phyloP scores from a whole-genome alignment of 2,797 vertebrate genomes.

The Eupleurogrammus muticus region DNA sequence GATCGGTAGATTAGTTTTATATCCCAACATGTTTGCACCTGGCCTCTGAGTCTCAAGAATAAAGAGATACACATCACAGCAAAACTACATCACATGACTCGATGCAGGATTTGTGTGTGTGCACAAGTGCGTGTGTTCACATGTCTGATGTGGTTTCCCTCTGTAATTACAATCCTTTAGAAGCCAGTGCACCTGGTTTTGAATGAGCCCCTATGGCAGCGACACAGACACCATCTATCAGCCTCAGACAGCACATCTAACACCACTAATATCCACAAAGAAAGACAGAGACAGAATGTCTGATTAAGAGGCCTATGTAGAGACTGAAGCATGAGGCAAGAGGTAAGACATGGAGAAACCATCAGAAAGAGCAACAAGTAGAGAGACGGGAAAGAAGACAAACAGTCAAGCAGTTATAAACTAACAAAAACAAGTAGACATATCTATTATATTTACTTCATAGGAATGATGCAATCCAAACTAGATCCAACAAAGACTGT shows the following conservation, averaged over 20 bases:
- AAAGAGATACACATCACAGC: conserved; percentile 60
- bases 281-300: conserved; percentile 52
- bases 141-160: conserved; percentile 77
- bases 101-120: conserved; percentile 47
- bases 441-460: neutral
- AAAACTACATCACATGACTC: conserved; percentile 57
- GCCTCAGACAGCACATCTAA: conserved; percentile 70
- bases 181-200: conserved; percentile 78
- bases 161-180: conserved; percentile 77
- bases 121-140: conserved; percentile 45
- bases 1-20: conserved; percentile 66
- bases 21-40: conserved; percentile 72
- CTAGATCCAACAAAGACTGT: too few relatives aligned
- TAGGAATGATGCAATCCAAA: too few relatives aligned
- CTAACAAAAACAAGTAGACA: conserved; percentile 13
- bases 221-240: conserved; percentile 68
- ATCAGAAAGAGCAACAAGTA: conserved; percentile 43
- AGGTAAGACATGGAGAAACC: conserved; percentile 40
- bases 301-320: conserved; percentile 42
- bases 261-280: conserved; percentile 47
- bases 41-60: conserved; percentile 55
- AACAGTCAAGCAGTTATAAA: conserved; percentile 3
- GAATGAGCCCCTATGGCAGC: conserved; percentile 71
- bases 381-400: neutral
- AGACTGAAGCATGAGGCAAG: conserved; percentile 24